Evolutionary conservation across 2,113 vertebrate genomes (phyloP).

Genomic region (Rhinopomastus cyanomelas): DNA sequence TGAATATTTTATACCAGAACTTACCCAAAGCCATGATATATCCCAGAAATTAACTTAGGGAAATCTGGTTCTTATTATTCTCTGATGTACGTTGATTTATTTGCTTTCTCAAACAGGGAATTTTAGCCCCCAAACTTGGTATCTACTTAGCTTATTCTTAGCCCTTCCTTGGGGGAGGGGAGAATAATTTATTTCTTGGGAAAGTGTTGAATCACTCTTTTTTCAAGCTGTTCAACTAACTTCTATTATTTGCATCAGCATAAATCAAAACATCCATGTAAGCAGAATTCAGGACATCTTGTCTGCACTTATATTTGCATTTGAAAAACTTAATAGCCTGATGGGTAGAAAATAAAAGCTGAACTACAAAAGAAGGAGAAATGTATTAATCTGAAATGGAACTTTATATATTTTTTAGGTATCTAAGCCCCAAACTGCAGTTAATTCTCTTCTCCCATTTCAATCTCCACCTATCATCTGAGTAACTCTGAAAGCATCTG

Average conservation of each 20-base stretch:
- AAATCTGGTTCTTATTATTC: constrained; percentile 80
- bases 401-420: not conserved
- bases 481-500: constrained; percentile 50
- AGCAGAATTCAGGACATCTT: not conserved
- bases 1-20: constrained; percentile 70
- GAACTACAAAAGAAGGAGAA: not conserved
- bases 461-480: not conserved
- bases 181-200: constrained; percentile 29
- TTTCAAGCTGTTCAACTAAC: not conserved
- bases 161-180: not conserved
- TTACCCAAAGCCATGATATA: constrained; percentile 73
- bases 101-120: constrained; percentile 67
- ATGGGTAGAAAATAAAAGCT: not conserved
- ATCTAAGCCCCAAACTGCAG: not conserved
- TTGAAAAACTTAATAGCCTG: not conserved
- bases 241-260: constrained; percentile 16
- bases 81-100: constrained; percentile 78
- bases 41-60: constrained; percentile 74
- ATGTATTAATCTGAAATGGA: not conserved
- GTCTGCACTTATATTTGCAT: not conserved
- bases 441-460: not conserved
- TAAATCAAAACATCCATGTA: not conserved
- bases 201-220: constrained; percentile 14
- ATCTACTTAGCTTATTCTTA: constrained; percentile 67
- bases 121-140: constrained; percentile 60